Evolutionary conservation across 2,113 vertebrate genomes (phyloP), one percentile per base, ranked within the genome.

Genomic region (Heterotis niloticus): DNA sequence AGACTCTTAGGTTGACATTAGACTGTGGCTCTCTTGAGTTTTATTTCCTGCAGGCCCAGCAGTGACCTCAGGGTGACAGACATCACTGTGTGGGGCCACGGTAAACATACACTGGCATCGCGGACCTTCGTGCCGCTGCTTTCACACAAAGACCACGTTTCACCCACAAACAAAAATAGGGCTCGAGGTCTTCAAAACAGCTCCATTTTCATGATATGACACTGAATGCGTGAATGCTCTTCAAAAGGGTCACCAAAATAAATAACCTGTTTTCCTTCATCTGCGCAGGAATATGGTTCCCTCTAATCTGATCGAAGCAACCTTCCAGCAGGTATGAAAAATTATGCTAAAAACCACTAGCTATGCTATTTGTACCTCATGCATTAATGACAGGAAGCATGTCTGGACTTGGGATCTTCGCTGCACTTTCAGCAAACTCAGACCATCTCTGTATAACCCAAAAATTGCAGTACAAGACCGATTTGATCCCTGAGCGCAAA

Each of bases 261-360:
- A 68, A 20, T 4, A 2, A 44, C 34, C 34, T 44, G 3, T 44
- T 44, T 65, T 60, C 28, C 28, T 76, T n/a, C 29, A 86, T 62
- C 88, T 69, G 82, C 83, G 34, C 87, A 96, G 95, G 81, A 96
- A 96, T 84, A 96, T 96, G 94, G 94, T 96, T 81, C 95, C 95
- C 69, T 94, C 95, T 5, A 96, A 96, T 68, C 88, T 96, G 78
- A 89, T 96, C 0, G 95, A 96, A 82, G 95, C 95, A 73, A 95
- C 95, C 0, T 96, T 96, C 81, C 94, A 96, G 84, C 95, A 96
- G 92, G 95, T 95, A 76, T 87, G 84, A 75, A 24, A 77, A 71
- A 57, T 20, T 18, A 18, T 29, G 34, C 11, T 23, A 1, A 44
- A 10, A 75, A 13, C 17, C 10, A 73, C n/a, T 7, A 7, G 10